Evolutionary conservation across 2,888 invertebrate species (phyloP), one percentile per base, ranked within the genome.

Genomic region (Tetragnatha montana): DNA sequence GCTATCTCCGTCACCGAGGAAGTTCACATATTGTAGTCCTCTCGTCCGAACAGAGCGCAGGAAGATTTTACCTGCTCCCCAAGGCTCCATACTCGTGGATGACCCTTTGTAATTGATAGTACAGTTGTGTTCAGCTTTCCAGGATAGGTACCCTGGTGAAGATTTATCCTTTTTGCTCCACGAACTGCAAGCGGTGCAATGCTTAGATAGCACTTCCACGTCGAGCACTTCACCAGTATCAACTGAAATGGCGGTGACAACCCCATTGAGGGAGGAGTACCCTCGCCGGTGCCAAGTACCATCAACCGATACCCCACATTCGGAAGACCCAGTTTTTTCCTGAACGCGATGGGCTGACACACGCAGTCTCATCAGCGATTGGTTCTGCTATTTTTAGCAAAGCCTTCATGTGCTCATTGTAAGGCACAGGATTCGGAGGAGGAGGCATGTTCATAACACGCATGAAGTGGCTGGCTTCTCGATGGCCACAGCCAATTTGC

Each of bases 401-500:
- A 14, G 17, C n/a, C 21, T 79, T 79, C 8, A 19, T 51, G 12
- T 79, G 50, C n/a, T 51, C 21, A 22, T 79, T 79, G 14, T 79
- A 79, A 10, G 79, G 51, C 19, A 19, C 19, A 3, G 51, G 51
- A 1, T 60, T 14, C 21, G 79, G 79, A 7, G 60, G 79, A n/a
- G 50, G 79, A 14, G 78, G 79, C 79, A 79, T 12, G 60, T 79
- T 79, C 79, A 79, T 79, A 21, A 50, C 50, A 8, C 50, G 22
- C 51, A 79, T 19, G 50, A 79, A 79, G 6, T 47, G 47, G 50
- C 60, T 50, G 19, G 79, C 51, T n/a, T 60, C 60, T 14, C 50
- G 22, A 79, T 79, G 60, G 17, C 79, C 79, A 19, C 79, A 79
- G 51, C 79, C 79, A 79, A 60, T 60, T 79, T 51, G 79, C 50